Percentiles rank a stretch among this genome's conserved stretches.
These are phyloP conservation scores for Polyodon spathula DNA, from an alignment of 2,113 vertebrate genomes.

Conservation along the genomic window DNA sequence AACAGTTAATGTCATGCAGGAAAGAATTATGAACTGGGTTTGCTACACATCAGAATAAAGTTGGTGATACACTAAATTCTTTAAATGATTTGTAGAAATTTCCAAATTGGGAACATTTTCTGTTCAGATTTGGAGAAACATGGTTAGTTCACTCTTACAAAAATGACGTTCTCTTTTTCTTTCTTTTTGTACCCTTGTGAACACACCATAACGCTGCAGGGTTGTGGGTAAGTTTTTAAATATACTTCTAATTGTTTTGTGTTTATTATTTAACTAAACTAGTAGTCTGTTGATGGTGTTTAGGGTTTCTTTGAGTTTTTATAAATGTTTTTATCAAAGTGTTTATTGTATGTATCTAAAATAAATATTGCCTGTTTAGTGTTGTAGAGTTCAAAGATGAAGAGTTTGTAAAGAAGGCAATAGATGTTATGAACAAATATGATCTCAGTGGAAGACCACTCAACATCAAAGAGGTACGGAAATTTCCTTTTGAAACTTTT, in stretches of 20 bases:
- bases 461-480: slow-evolving; percentile 90
- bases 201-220: slow-evolving; percentile 50
- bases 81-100: too few relatives aligned
- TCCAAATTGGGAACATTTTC: too few relatives aligned
- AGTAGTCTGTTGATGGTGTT: too few relatives aligned
- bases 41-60: too few relatives aligned
- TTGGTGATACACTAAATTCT: too few relatives aligned
- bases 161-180: slow-evolving; percentile 43
- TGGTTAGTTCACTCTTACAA: too few relatives aligned
- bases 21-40: too few relatives aligned
- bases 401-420: slow-evolving; percentile 93
- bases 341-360: too few relatives aligned
- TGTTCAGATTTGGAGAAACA: too few relatives aligned
- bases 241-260: not conserved
- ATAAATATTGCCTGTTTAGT: slow-evolving; percentile 50
- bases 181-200: slow-evolving; percentile 42
- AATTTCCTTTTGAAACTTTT: too few relatives aligned
- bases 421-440: slow-evolving; percentile 93
- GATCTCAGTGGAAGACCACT: slow-evolving; percentile 90
- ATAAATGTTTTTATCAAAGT: slow-evolving; percentile 12
- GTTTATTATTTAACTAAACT: slow-evolving; percentile 12
- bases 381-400: slow-evolving; percentile 98
- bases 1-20: too few relatives aligned
- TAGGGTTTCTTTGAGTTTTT: slow-evolving; percentile 24
- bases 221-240: slow-evolving; percentile 82